Percentiles rank a stretch among this genome's conserved stretches.
phyloP scores from a whole-genome alignment of 2,888 invertebrate genomes.

The Dasysyrphus albostriatus region DNA sequence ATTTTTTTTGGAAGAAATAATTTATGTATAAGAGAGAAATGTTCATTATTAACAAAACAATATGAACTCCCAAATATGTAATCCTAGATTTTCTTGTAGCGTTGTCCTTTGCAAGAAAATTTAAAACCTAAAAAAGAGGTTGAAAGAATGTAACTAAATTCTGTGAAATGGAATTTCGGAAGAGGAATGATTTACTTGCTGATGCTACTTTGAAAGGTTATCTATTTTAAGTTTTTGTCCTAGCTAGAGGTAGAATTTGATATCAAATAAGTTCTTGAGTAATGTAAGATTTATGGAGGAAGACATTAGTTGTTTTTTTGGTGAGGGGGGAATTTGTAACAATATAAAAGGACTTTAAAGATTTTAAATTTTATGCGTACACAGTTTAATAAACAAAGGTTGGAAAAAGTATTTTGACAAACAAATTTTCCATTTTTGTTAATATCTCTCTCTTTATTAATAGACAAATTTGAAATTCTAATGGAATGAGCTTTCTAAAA shows the following conservation, averaged over 20 bases:
- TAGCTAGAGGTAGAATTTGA: neutral
- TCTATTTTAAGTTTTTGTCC: slow-evolving; percentile 1
- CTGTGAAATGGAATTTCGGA: neutral
- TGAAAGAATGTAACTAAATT: slow-evolving; percentile 1
- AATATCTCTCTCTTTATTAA: no score
- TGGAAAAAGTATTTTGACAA: no score
- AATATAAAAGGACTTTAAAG: neutral
- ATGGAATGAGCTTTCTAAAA: no score
- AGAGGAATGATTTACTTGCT: slow-evolving; percentile 10
- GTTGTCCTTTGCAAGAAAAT: neutral
- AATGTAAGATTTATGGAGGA: neutral
- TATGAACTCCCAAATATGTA: slow-evolving; percentile 31
- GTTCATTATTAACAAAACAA: slow-evolving; percentile 38
- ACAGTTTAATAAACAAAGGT: neutral
- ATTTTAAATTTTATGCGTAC: neutral
- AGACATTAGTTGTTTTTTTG: neutral
- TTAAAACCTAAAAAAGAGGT: neutral
- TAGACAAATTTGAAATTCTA: no score
- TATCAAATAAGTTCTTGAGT: slow-evolving; percentile 1
- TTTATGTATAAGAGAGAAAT: slow-evolving; percentile 23
- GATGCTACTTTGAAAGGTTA: neutral
- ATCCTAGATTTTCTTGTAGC: neutral
- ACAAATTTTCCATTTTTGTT: no score
- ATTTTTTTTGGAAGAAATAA: neutral
- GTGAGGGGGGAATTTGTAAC: neutral